These are phyloP conservation scores for Drymodes brunneopygia DNA, from an alignment of 2,113 vertebrate species.

Conservation along the genomic window DNA sequence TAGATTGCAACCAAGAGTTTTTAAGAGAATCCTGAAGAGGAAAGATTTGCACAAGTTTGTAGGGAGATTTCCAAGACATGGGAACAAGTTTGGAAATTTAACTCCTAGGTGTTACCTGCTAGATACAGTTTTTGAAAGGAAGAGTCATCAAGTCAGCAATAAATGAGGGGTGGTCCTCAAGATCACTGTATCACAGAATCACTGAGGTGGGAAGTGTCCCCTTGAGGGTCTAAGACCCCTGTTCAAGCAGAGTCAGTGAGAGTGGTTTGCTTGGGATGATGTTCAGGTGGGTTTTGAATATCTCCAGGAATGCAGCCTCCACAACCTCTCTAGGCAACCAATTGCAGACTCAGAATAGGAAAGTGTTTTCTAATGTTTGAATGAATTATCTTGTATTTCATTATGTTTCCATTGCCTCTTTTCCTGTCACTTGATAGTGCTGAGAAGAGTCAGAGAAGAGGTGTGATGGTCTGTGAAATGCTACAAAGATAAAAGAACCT, in stretches of 20 bases:
- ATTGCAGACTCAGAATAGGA: neutral
- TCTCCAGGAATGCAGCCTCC: neutral
- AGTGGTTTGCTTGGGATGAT: neutral
- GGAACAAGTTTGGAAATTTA: neutral
- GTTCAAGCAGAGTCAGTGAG: neutral
- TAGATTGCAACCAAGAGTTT: neutral
- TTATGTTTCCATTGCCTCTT: neutral
- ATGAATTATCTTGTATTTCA: neutral
- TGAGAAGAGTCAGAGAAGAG: neutral
- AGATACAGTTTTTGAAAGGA: neutral
- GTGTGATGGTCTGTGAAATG: neutral
- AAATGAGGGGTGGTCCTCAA: neutral
- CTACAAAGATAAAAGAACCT: neutral
- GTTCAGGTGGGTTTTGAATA: neutral
- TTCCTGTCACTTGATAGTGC: neutral
- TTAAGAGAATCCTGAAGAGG: neutral
- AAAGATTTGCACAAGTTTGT: neutral
- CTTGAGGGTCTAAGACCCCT: neutral
- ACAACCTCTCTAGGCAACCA: neutral
- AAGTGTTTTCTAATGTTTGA: neutral
- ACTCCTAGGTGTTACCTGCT: neutral
- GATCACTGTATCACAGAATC: neutral
- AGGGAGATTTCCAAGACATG: neutral
- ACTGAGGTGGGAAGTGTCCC: neutral
- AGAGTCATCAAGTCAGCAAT: neutral